Evolutionary conservation across 1,140 invertebrate species (phyloP).

Genomic region (Drosophila tristis): DNA sequence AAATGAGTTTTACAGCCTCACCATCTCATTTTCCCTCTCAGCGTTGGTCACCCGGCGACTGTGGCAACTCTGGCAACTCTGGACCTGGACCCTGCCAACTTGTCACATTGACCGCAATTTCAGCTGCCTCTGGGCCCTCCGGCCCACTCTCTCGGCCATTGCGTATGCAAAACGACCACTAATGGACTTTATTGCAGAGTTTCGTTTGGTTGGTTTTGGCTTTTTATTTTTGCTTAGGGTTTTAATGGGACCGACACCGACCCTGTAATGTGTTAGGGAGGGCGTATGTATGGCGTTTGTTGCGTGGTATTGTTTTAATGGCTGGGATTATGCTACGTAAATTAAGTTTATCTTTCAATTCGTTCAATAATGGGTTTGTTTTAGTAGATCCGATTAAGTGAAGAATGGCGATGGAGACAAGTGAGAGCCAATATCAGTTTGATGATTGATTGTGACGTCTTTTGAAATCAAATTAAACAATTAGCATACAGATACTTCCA

Average conservation of each 20-base stretch:
- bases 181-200: slow-evolving; percentile 65
- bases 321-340: slow-evolving; percentile 33
- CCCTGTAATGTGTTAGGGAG: slow-evolving; percentile 11
- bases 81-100: slow-evolving; percentile 17
- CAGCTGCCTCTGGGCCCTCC: slow-evolving; percentile 29
- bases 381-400: slow-evolving; percentile 12
- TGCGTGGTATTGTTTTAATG: slow-evolving; percentile 25
- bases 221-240: slow-evolving; percentile 31
- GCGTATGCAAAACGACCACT: slow-evolving; percentile 70
- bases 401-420: too few species aligned
- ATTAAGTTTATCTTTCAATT: slow-evolving; percentile 49
- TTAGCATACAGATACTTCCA: too few species aligned
- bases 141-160: slow-evolving; percentile 25
- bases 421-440: too few species aligned
- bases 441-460: neutral
- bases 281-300: slow-evolving; percentile 4
- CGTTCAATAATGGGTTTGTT: slow-evolving; percentile 13
- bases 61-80: neutral
- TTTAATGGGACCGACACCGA: slow-evolving; percentile 27
- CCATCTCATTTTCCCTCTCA: neutral
- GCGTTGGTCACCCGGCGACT: neutral
- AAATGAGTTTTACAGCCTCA: slow-evolving; percentile 35
- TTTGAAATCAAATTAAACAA: too few species aligned
- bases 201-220: slow-evolving; percentile 43
- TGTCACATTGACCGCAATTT: slow-evolving; percentile 63